phyloP scores from a whole-genome alignment of 2,888 invertebrate genomes.

The Himalopsyche anomala region DNA sequence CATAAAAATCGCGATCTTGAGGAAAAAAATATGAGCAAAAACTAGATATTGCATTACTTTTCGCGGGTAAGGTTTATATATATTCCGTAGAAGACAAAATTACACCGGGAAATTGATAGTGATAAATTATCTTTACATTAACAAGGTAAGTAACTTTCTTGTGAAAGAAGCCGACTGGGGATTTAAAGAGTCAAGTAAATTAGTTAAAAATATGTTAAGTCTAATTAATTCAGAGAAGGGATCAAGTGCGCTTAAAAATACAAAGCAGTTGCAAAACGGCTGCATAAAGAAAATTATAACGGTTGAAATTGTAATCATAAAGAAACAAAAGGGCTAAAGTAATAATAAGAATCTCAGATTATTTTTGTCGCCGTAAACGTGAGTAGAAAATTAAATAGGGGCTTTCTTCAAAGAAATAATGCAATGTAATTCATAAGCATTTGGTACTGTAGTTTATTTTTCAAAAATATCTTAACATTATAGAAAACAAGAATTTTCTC shows the following conservation, averaged over 20 bases:
- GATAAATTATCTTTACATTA: not conserved
- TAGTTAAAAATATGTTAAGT: conserved; percentile 14
- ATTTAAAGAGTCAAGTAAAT: conserved; percentile 13
- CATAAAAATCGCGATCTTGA: not conserved
- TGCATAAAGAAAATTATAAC: conserved; percentile 18
- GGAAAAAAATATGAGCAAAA: not conserved
- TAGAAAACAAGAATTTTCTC: no score
- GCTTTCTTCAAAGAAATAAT: no score
- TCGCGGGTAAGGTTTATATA: not conserved
- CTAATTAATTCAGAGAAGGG: conserved; percentile 5
- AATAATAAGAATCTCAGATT: not conserved
- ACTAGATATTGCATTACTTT: conserved; percentile 34
- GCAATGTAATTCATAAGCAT: no score
- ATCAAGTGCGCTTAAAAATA: conserved; percentile 14
- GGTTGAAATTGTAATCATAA: not conserved
- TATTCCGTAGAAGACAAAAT: not conserved
- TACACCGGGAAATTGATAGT: not conserved
- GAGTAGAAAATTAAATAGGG: no score
- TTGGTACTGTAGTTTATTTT: no score
- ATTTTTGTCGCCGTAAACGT: not conserved
- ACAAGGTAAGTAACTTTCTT: not conserved
- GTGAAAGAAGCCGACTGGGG: not conserved
- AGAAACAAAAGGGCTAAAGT: not conserved
- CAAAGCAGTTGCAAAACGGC: not conserved
- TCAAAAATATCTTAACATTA: no score